Conservation (phyloP, 2,113 vertebrate species). For the Lethenteron reissneri region DNA sequence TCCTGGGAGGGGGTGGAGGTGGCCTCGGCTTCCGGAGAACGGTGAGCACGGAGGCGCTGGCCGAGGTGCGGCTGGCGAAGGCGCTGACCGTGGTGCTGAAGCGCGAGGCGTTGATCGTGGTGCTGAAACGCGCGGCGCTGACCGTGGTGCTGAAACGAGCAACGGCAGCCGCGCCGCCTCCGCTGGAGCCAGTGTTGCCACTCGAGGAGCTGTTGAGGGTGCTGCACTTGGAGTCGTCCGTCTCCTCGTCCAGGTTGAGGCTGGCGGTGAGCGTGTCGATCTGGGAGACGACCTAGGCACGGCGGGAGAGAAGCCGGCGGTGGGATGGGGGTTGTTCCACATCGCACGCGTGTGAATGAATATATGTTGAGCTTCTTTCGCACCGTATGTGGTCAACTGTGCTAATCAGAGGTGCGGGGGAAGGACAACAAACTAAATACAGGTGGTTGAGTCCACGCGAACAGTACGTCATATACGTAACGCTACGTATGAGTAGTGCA, state of each 20-base stretch:
- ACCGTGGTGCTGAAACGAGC: not conserved
- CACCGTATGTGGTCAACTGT: no score
- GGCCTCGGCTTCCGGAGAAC: not conserved
- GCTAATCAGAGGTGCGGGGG: no score
- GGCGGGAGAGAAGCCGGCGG: not conserved
- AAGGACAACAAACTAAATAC: no score
- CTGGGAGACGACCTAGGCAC: not conserved
- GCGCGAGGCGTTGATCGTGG: not conserved
- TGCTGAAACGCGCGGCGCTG: not conserved
- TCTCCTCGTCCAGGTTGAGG: conserved; percentile 1
- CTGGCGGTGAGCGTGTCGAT: not conserved
- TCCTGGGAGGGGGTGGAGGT: conserved; percentile 1
- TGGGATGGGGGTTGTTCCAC: no score
- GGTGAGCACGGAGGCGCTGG: not conserved
- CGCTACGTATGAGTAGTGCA: no score
- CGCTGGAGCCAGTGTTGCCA: conserved; percentile 5
- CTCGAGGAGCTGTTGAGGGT: conserved; percentile 6
- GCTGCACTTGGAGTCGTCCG: conserved; percentile 4
- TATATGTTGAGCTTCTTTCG: no score
- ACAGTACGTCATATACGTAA: no score
- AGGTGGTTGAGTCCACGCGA: no score
- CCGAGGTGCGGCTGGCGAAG: not conserved
- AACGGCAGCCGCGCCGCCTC: not conserved
- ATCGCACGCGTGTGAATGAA: no score
- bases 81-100: not conserved